phyloP scores from a whole-genome alignment of 2,888 invertebrate genomes.

The Nephrotoma guestfalica region DNA sequence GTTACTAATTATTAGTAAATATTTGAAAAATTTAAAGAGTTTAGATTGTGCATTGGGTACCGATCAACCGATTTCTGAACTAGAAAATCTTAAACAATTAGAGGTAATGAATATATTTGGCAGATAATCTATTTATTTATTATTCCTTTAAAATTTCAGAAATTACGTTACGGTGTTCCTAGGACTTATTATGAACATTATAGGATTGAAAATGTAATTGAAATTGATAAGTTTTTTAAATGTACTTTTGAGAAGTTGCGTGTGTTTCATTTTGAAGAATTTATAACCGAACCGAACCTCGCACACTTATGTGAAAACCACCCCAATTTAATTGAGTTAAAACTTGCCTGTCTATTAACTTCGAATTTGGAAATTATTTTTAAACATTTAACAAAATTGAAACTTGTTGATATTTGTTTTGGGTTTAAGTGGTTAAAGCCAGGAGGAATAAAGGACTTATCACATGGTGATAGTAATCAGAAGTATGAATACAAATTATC shows the following conservation, averaged over 20 bases:
- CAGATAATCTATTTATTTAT: not conserved
- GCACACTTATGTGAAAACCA: not conserved
- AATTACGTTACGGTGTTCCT: not conserved
- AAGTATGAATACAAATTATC: no score
- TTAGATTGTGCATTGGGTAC: not conserved
- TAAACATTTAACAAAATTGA: not conserved
- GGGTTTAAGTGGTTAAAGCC: no score
- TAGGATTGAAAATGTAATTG: not conserved
- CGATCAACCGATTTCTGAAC: not conserved
- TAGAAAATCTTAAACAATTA: not conserved
- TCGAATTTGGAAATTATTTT: not conserved
- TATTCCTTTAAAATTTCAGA: not conserved
- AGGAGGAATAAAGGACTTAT: no score
- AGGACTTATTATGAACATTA: no score
- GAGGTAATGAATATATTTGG: not conserved
- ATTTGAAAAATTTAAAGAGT: not conserved
- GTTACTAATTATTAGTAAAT: not conserved
- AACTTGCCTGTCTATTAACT: not conserved
- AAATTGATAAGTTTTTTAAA: not conserved
- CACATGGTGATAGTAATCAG: no score
- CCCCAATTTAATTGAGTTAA: not conserved
- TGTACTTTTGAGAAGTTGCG: not conserved
- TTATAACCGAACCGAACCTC: not conserved
- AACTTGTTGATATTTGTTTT: no score
- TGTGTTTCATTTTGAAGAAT: not conserved